Percentiles rank a stretch among this genome's conserved stretches.
Evolutionary conservation across 2,888 invertebrate species (phyloP).

Genomic region (Chloromyia formosa): DNA sequence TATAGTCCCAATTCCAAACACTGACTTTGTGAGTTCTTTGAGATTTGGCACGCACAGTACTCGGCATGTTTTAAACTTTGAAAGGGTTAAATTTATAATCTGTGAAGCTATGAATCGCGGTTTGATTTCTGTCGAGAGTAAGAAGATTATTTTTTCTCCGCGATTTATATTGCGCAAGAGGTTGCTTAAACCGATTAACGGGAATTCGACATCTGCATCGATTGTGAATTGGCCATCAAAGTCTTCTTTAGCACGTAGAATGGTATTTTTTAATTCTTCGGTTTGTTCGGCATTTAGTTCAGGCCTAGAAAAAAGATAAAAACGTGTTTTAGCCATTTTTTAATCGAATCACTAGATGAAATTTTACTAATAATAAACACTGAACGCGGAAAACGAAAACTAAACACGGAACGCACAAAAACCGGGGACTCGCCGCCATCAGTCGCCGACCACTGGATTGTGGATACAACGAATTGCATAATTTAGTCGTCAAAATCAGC

Average conservation of each 20-base stretch:
- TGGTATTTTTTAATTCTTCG: background rate
- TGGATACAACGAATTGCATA: too few species aligned
- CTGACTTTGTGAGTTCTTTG: conserved; percentile 9
- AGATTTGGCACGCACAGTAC: conserved; percentile 37
- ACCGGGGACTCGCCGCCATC: too few species aligned
- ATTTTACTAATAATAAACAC: too few species aligned
- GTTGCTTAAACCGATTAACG: conserved; percentile 24
- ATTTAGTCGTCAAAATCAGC: too few species aligned
- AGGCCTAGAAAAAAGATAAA: conserved; percentile 29
- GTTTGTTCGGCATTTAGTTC: conserved; percentile 20
- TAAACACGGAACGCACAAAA: too few species aligned
- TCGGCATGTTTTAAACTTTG: background rate
- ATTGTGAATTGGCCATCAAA: background rate
- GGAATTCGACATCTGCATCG: background rate
- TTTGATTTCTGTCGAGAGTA: conserved; percentile 18
- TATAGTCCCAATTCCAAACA: conserved; percentile 34
- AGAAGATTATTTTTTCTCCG: background rate
- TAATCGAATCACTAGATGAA: too few species aligned
- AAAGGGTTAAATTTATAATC: conserved; percentile 32
- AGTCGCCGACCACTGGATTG: too few species aligned
- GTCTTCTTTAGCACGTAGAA: background rate
- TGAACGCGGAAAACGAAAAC: too few species aligned
- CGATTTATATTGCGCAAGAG: conserved; percentile 16
- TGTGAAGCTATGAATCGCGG: conserved; percentile 27
- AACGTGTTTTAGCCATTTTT: too few species aligned